Evolutionary conservation across 2,888 invertebrate species (phyloP), one percentile per base, ranked within the genome.

Genomic region (Thumatha senex): DNA sequence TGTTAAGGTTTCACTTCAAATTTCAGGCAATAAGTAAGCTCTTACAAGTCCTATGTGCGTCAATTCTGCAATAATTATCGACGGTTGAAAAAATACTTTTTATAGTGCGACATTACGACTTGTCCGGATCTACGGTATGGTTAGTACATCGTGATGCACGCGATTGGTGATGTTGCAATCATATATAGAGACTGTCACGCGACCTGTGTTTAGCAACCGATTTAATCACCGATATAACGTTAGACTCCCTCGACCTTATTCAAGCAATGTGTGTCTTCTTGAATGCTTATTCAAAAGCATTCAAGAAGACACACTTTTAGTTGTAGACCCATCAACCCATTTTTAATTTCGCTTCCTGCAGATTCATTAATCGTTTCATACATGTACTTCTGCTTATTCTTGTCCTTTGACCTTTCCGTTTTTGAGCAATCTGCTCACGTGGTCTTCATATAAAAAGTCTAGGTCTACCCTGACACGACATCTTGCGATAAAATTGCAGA

Each of bases 81-180:
- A 42, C 30, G 5, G 5, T 4, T 4, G 18, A 24, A 24, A 24
- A 24, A 24, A 4, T 24, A 24, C 5, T 24, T 24, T 24, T 24
- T 24, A 24, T 68, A 76, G 66, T 63, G 63, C 78, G 74, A 75
- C 73, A 70, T 76, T 67, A 70, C n/a, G n/a, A 61, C 65, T 61
- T 70, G 64, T 67, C 72, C 78, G 81, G 84, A 86, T 84, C 74
- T 78, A 81, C 78, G 80, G 76, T 78, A 72, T 66, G 72, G 70
- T 75, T 72, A 73, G 51, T 64, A 63, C 72, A 72, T 74, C 82
- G 80, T 82, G 85, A 78, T 72, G 76, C 88, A 87, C 85, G 86
- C 86, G 69, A 82, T 56, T 63, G 68, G 56, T 59, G 67, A 67
- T 80, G 78, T 77, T 69, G 78, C 80, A 82, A 81, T 69, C 72